Base-by-base conservation (phyloP, 2,797 vertebrate genomes). In the Cyprinella venusta region DNA sequence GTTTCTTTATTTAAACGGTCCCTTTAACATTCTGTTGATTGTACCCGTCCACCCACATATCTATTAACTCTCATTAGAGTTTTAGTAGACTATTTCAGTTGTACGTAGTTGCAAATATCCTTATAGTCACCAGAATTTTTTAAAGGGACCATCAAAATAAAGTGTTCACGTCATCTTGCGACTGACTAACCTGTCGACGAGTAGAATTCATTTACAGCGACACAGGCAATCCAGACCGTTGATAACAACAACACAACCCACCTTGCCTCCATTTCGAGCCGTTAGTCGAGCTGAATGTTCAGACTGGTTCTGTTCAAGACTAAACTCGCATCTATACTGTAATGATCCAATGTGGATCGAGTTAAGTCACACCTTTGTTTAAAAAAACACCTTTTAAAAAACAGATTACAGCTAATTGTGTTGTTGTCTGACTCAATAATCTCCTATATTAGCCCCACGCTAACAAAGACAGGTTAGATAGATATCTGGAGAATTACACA, bases 141-240 rank as follows among this genome's bases (percentile, higher is more conserved):
- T 10, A 4, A 45, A n/a, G n/a, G n/a, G n/a, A n/a, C n/a, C 26
- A 30, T 30, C 3, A 45, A 45, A 45, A 45, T 45, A 45, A 45
- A 15, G 45, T 15, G 42, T 45, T 45, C 15, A 13, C 12, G 13
- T 15, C 13, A 15, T 48, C 13, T 15, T 12, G 19, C 4, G 2
- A 38, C 0, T 7, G 4, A 56, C 61, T 40, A 0, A 89, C 90
- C 90, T 80, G 88, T 89, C 18, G 90, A 90, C 33, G 87, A 87
- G 81, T 88, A 90, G 76, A 89, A 85, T 76, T 89, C 88, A 52
- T 76, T 59, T 8, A 76, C 36, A 56, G 50, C 84, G 68, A 16
- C 42, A 76, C 81, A 85, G 4, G 84, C 18, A 13, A 19, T 79
- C 77, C 79, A 81, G 81, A 38, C n/a, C 19, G 71, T 18, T 4